Conservation (phyloP, 2,888 invertebrate genomes). For the Lithosia quadra region DNA sequence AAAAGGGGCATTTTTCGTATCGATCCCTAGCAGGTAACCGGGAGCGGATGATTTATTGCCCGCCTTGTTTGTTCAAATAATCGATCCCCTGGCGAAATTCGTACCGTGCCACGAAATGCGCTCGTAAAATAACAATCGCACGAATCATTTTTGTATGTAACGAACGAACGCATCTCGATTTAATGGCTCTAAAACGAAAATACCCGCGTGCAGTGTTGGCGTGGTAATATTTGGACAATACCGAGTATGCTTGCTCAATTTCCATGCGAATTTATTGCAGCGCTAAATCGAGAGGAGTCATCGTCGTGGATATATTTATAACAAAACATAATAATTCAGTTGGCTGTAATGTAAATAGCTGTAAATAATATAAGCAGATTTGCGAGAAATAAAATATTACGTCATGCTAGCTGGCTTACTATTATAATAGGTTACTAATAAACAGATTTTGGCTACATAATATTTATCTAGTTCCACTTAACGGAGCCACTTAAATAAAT, state of each 20-base stretch:
- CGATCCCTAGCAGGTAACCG: constrained; percentile 82
- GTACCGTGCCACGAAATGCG: constrained; percentile 52
- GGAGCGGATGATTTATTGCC: constrained; percentile 84
- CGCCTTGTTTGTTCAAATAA: constrained; percentile 84
- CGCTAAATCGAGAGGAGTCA: constrained; percentile 66
- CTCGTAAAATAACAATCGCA: constrained; percentile 49
- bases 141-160: constrained; percentile 54
- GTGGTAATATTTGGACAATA: constrained; percentile 78
- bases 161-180: constrained; percentile 67
- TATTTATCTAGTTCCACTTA: constrained; percentile 1
- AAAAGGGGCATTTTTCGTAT: constrained; percentile 77
- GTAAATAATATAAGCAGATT: constrained; percentile 36
- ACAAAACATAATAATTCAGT: constrained; percentile 40
- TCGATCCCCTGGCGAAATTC: constrained; percentile 74
- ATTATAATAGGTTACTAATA: constrained; percentile 31
- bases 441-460: constrained; percentile 26
- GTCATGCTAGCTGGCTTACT: constrained; percentile 40
- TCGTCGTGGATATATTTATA: constrained; percentile 54
- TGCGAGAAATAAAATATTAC: constrained; percentile 40
- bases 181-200: constrained; percentile 78
- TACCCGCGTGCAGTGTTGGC: constrained; percentile 69
- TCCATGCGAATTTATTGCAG: constrained; percentile 71
- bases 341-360: constrained; percentile 36
- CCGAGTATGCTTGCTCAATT: constrained; percentile 70
- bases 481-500: constrained; percentile 40